Base-by-base conservation (phyloP, 1,140 invertebrate genomes). In the Asobara japonica region DNA sequence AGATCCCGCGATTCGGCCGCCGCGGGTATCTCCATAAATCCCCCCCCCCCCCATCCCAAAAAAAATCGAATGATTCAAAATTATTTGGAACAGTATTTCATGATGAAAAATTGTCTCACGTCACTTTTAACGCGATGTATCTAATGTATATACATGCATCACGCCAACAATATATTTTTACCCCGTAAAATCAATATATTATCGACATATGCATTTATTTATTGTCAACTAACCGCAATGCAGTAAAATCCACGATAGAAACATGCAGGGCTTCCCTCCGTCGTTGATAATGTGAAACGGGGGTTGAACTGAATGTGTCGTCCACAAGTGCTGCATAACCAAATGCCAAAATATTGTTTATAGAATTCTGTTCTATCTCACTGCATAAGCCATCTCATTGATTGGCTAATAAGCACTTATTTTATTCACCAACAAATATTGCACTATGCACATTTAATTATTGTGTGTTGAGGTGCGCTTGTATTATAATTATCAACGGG, bases 311-410 rank as follows among this genome's bases (percentile, higher is more conserved):
- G 77, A 77, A 67, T 71, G 73, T 81, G 71, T 75, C 70, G 77
- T 74, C 78, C 76, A 76, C 76, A 79, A 82, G 69, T 79, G 78
- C 80, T 74, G 78, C 79, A 79, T 79, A 79, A 80, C 79, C 80
- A 74, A 77, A 74, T 73, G 74, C 76, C 72, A 62, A 62, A 16
- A 61, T 45, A 45, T 45, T 45, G 25, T 25, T 25, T 3, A 11
- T 11, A 36, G 11, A 36, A 45, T 27, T 31, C 64, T 60, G 20
- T 31, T 69, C 70, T 74, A 72, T 48, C 67, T 71, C 65, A 69
- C 69, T 65, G 65, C 72, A 61, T 62, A 33, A 41, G 8, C 10
- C 36, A 10, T 16, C 41, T 2, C 3, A 45, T 16, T 4, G 41
- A n/a, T n/a, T n/a, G n/a, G n/a, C n/a, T n/a, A n/a, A n/a, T n/a